Evolutionary conservation across 2,113 vertebrate species (phyloP).

Genomic region (Ciconia boyciana): DNA sequence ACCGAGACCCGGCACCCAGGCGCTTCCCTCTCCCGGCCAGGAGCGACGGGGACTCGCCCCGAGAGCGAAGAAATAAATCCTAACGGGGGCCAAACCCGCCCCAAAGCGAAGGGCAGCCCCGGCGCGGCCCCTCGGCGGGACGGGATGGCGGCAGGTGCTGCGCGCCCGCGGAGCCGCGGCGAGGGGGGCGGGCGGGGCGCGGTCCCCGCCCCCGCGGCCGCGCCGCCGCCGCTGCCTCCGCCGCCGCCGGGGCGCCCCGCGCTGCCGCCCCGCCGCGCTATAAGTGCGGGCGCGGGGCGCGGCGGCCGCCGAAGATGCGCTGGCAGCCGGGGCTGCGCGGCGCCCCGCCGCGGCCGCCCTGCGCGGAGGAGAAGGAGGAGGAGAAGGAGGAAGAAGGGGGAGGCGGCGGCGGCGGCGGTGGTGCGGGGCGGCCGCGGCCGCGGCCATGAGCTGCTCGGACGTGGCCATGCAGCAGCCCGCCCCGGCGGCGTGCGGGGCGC

Average conservation of each 20-base stretch:
- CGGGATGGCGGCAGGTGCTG: background rate
- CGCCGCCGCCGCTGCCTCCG: background rate
- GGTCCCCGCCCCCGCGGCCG: conserved; percentile 7
- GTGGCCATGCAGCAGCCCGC: conserved; percentile 88
- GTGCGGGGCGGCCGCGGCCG: conserved; percentile 9
- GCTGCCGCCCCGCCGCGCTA: background rate
- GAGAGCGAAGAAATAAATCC: no score
- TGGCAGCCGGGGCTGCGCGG: background rate
- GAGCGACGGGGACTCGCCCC: fast-evolving
- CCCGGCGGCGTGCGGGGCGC: conserved; percentile 80
- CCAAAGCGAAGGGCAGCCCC: background rate
- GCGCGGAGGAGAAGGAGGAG: background rate
- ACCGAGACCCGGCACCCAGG: background rate
- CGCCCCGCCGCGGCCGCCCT: background rate
- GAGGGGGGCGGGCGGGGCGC: background rate
- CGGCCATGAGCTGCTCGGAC: conserved; percentile 94
- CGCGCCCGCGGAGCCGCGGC: background rate
- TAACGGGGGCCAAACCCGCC: background rate
- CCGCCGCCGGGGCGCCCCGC: background rate
- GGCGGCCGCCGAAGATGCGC: conserved; percentile 61
- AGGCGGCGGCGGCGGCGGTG: background rate
- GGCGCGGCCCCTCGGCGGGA: background rate
- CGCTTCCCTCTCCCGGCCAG: background rate
- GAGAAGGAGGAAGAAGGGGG: background rate
- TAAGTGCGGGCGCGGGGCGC: background rate